A percentile compares a stretch with the other conserved stretches of the same genome.
phyloP scores from a whole-genome alignment of 2,888 invertebrate genomes.

The Torymus auratus region DNA sequence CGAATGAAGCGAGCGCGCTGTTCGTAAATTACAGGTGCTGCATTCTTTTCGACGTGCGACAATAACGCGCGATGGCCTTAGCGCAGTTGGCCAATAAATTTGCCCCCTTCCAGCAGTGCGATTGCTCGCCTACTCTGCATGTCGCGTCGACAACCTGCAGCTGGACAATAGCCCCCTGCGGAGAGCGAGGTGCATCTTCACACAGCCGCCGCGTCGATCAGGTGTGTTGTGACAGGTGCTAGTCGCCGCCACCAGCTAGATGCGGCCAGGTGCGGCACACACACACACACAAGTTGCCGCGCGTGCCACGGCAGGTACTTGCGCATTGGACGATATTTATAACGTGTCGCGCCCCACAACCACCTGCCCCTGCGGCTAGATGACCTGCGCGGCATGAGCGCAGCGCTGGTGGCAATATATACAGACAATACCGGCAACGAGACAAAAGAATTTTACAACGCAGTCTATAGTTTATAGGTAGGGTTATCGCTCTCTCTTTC shows the following conservation, averaged over 20 bases:
- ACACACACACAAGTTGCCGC: not conserved
- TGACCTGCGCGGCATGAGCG: slow-evolving; percentile 7
- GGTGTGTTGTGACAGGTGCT: slow-evolving; percentile 48
- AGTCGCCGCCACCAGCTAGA: not conserved
- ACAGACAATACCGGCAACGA: too few relatives aligned
- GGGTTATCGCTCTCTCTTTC: too few relatives aligned
- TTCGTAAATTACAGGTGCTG: too few relatives aligned
- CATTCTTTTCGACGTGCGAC: not conserved
- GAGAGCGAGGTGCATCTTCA: slow-evolving; percentile 24
- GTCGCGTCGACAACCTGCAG: too few relatives aligned
- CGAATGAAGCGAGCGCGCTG: slow-evolving; percentile 6
- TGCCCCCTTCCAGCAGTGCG: not conserved
- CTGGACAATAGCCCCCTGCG: not conserved
- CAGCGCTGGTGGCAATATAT: not conserved
- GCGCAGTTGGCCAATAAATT: slow-evolving; percentile 21
- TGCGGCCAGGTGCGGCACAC: slow-evolving; percentile 1
- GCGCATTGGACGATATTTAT: slow-evolving; percentile 6
- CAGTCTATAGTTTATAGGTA: too few relatives aligned
- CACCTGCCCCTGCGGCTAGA: slow-evolving; percentile 7
- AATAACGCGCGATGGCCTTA: too few relatives aligned
- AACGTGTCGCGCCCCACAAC: not conserved
- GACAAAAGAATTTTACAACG: too few relatives aligned
- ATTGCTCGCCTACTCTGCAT: too few relatives aligned
- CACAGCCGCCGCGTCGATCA: not conserved
- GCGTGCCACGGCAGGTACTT: not conserved